These are phyloP conservation scores for Thalassaphorura encarpata DNA, from an alignment of 1,140 invertebrate species.

Conservation along the genomic window DNA sequence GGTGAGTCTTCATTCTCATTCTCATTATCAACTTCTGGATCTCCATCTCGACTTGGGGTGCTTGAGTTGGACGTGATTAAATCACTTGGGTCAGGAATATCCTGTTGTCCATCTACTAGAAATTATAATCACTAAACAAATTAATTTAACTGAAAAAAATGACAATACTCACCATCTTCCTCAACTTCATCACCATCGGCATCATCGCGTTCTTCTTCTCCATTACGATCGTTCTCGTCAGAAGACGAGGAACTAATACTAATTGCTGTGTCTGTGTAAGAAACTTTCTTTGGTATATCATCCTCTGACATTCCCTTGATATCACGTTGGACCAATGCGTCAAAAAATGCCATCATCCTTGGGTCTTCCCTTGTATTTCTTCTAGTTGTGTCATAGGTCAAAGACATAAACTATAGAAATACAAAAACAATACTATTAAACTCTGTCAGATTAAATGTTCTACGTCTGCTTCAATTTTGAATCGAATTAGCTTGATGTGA, in stretches of 20 bases:
- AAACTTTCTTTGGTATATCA: slow-evolving; percentile 11
- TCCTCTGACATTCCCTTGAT: slow-evolving; percentile 57
- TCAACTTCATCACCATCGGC: too few species aligned
- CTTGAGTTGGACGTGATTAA: too few species aligned
- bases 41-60: too few species aligned
- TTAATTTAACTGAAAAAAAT: too few species aligned
- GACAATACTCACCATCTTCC: too few species aligned
- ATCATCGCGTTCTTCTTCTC: too few species aligned
- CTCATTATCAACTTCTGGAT: background rate
- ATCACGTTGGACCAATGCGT: slow-evolving; percentile 81
- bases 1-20: background rate
- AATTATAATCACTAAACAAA: too few species aligned
- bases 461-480: background rate
- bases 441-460: background rate
- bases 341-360: slow-evolving; percentile 93
- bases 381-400: slow-evolving; percentile 52
- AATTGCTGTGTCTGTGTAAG: slow-evolving; percentile 4
- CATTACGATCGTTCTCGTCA: too few species aligned
- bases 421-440: background rate
- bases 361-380: slow-evolving; percentile 80
- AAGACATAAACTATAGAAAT: slow-evolving; percentile 53
- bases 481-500: background rate
- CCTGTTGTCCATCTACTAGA: too few species aligned
- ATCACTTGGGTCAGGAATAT: too few species aligned
- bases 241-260: background rate